Percentiles rank a stretch among this genome's conserved stretches.
These are phyloP conservation scores for Ostrea denselamellosa DNA, from an alignment of 1,140 invertebrate genomes.

Conservation along the genomic window DNA sequence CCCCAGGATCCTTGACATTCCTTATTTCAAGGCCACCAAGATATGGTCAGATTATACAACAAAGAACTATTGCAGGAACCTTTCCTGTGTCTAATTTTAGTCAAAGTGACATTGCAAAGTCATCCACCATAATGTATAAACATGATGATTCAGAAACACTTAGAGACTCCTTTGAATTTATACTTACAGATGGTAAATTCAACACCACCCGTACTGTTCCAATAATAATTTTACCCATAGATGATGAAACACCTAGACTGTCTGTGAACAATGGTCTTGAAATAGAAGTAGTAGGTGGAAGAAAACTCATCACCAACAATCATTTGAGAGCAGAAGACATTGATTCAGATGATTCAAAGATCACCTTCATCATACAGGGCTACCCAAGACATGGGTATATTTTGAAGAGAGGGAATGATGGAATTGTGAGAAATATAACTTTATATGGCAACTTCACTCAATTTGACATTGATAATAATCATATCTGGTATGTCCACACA, in stretches of 20 bases:
- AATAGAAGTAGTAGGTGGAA: constrained; percentile 76
- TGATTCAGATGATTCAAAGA: constrained; percentile 75
- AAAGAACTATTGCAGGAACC: constrained; percentile 68
- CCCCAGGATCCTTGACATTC: constrained; percentile 75
- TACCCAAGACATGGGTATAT: constrained; percentile 76
- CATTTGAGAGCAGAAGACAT: constrained; percentile 77
- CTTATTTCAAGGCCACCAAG: constrained; percentile 72
- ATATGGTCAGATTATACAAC: constrained; percentile 77
- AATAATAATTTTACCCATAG: constrained; percentile 77
- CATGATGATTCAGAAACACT: constrained; percentile 79
- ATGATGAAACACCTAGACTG: constrained; percentile 79
- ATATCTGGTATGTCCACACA: constrained; percentile 77
- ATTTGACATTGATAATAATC: constrained; percentile 75
- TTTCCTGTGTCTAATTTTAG: constrained; percentile 73
- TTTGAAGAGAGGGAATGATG: constrained; percentile 57
- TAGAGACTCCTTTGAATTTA: constrained; percentile 75
- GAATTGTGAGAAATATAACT: constrained; percentile 71
- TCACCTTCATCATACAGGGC: constrained; percentile 75
- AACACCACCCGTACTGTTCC: constrained; percentile 74
- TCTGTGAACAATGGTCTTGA: constrained; percentile 78
- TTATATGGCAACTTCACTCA: constrained; percentile 78
- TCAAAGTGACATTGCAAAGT: constrained; percentile 73
- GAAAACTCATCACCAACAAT: constrained; percentile 73
- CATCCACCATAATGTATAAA: constrained; percentile 78
- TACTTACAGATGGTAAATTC: constrained; percentile 77